Conservation (phyloP, 2,113 vertebrate species). For the Aspiorhynchus laticeps region DNA sequence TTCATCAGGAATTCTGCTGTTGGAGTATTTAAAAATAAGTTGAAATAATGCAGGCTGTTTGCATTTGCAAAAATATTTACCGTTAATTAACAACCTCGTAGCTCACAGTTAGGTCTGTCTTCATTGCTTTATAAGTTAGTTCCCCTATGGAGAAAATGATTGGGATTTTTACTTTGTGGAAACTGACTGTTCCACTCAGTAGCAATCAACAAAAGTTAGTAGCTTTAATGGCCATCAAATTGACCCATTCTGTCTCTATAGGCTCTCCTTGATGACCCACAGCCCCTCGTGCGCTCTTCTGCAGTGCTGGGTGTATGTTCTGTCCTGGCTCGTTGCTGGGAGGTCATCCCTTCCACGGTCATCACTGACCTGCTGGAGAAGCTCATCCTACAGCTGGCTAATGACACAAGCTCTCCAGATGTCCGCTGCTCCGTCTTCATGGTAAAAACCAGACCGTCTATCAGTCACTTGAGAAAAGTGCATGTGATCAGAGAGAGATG, state of each 20-base stretch:
- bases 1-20: background rate
- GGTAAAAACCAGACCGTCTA: conserved; percentile 66
- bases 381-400: conserved; percentile 79
- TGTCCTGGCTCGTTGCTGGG: conserved; percentile 89
- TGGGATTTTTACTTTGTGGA: background rate
- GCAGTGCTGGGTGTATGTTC: conserved; percentile 88
- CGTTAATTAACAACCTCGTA: background rate
- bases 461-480: background rate
- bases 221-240: background rate
- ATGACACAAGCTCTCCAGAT: conserved; percentile 85
- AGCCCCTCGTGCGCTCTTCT: conserved; percentile 86
- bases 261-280: conserved; percentile 87
- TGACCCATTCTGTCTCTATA: conserved; percentile 58
- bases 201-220: background rate
- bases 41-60: background rate
- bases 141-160: background rate
- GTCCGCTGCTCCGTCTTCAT: conserved; percentile 93
- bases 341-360: conserved; percentile 86
- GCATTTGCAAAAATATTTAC: background rate
- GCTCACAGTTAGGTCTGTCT: background rate
- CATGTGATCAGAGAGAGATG: background rate
- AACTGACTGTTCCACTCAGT: background rate
- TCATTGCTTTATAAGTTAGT: background rate
- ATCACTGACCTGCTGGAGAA: conserved; percentile 88
- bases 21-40: too few relatives aligned